Conservation (phyloP, 2,888 invertebrate genomes). For the Pyralis farinalis region DNA sequence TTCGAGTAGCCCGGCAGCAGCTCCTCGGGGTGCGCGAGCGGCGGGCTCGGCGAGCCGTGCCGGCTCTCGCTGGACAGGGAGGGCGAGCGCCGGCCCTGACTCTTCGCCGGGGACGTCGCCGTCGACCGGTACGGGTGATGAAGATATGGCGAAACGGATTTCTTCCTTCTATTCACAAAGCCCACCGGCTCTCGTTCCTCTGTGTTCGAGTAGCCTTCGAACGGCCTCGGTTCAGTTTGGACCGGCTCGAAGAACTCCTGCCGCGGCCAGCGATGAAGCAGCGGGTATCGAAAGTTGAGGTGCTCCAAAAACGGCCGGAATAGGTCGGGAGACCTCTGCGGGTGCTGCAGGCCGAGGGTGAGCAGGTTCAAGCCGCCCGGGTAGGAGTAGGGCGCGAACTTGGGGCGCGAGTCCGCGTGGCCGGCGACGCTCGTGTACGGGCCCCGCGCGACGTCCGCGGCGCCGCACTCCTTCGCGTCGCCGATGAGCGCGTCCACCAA, state of each 20-base stretch:
- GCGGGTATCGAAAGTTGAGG: constrained; percentile 62
- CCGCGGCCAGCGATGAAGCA: constrained; percentile 63
- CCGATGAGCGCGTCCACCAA: constrained; percentile 90
- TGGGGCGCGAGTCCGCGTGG: constrained; percentile 55
- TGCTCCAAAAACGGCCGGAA: constrained; percentile 73
- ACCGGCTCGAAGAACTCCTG: constrained; percentile 51
- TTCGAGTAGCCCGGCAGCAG: constrained; percentile 66
- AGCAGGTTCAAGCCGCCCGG: constrained; percentile 84
- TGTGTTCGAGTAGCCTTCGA: constrained; percentile 49
- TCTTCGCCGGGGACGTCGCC: constrained; percentile 58
- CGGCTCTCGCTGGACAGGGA: constrained; percentile 72
- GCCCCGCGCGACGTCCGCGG: constrained; percentile 51
- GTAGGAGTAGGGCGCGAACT: constrained; percentile 82
- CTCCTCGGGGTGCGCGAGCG: constrained; percentile 67
- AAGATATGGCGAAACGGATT: constrained; percentile 65
- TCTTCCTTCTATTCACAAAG: constrained; percentile 57
- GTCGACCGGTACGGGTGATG: constrained; percentile 65
- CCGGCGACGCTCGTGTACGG: constrained; percentile 60
- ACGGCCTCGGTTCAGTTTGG: constrained; percentile 41
- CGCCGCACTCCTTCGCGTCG: constrained; percentile 76
- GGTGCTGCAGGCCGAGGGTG: constrained; percentile 83
- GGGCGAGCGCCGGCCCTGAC: constrained; percentile 64
- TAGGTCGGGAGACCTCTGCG: constrained; percentile 70
- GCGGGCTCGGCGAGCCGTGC: constrained; percentile 80
- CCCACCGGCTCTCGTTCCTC: constrained; percentile 58